Percentiles rank a stretch among this genome's conserved stretches.
Conservation (phyloP, 1,140 invertebrate species). For the Leptopilina clavipes region DNA sequence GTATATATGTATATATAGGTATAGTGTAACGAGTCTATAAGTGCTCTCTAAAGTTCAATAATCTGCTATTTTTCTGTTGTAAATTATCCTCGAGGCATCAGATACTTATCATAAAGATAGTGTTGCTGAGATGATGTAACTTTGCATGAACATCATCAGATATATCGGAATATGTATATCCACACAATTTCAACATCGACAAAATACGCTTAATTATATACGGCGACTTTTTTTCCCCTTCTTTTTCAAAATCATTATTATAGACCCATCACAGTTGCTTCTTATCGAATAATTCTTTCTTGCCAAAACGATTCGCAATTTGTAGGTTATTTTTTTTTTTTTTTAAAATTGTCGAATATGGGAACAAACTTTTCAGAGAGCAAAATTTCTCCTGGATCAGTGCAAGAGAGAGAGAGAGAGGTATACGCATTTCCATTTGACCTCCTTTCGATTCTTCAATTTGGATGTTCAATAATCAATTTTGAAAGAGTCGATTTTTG, state of each 20-base stretch:
- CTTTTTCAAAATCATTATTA: no score
- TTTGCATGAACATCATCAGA: constrained; percentile 6
- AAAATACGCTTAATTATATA: constrained; percentile 42
- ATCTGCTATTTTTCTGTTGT: constrained; percentile 33
- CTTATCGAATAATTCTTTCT: not conserved
- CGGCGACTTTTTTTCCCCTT: constrained; percentile 54
- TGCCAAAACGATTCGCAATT: not conserved
- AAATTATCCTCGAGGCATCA: constrained; percentile 19
- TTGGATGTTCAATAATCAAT: not conserved
- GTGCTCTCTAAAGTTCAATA: constrained; percentile 35
- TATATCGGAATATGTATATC: constrained; percentile 10
- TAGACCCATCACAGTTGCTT: not conserved
- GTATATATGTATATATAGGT: no score
- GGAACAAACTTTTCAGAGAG: constrained; percentile 5
- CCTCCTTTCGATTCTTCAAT: constrained; percentile 1
- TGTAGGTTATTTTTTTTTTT: no score
- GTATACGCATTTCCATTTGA: not conserved
- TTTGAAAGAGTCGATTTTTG: not conserved
- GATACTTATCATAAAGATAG: constrained; percentile 35
- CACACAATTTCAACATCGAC: constrained; percentile 1
- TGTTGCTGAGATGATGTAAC: constrained; percentile 31
- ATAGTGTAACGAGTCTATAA: not conserved
- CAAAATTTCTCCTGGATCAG: constrained; percentile 17
- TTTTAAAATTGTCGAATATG: not conserved
- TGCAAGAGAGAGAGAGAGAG: not conserved